phyloP scores from a whole-genome alignment of 2,797 vertebrate species.

The Falco naumanni region DNA sequence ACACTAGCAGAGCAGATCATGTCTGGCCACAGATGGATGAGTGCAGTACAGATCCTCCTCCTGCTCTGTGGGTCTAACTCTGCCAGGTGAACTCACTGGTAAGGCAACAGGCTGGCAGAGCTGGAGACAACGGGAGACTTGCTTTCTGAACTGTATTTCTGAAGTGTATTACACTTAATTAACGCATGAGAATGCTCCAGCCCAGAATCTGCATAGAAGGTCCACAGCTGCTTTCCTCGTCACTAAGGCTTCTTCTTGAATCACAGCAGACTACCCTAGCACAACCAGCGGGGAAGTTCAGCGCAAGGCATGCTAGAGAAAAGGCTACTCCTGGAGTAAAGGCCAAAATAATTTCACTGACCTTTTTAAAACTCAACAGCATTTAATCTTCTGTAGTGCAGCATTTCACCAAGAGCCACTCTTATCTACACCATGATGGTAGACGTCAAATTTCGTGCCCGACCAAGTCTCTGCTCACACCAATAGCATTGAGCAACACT shows the following conservation, averaged over 20 bases:
- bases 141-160: not conserved
- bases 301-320: not conserved
- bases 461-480: not conserved
- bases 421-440: rapidly evolving
- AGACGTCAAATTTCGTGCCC: not conserved
- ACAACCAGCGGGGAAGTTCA: not conserved
- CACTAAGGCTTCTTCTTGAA: not conserved
- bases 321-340: not conserved
- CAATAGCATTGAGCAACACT: not conserved
- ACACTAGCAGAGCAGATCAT: not conserved
- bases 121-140: not conserved
- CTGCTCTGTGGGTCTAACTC: not conserved
- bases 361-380: not conserved
- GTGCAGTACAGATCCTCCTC: not conserved
- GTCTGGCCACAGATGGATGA: not conserved
- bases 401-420: not conserved
- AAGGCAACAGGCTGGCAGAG: not conserved
- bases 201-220: not conserved
- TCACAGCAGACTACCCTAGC: not conserved
- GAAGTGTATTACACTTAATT: not conserved
- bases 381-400: not conserved
- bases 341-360: not conserved
- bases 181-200: not conserved
- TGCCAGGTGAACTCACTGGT: not conserved
- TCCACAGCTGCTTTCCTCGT: not conserved